Base-by-base conservation (phyloP, 2,888 invertebrate genomes). In the Sinotaia quadrata region DNA sequence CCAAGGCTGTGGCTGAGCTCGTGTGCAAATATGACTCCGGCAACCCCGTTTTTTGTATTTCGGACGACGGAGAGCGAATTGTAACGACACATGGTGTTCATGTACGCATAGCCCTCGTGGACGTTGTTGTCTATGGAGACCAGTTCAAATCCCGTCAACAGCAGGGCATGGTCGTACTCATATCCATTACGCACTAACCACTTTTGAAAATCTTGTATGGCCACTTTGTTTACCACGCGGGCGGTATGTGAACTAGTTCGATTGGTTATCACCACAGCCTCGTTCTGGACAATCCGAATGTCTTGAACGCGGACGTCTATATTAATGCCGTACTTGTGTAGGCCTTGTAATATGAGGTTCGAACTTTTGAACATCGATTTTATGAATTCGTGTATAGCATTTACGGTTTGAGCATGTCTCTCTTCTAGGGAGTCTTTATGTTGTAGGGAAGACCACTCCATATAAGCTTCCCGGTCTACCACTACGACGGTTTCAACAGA, bases 81-180 rank as follows among this genome's bases (percentile, higher is more conserved):
- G 18, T 2, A 29, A 2, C 18, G 4, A 21, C 62, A 63, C 62
- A 63, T 63, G 54, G 52, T 51, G 62, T 52, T 27, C 62, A 63
- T 63, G 52, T 63, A 63, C n/a, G 62, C 62, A 12, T 63, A 63
- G 41, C 62, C 62, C 52, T 63, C 62, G 37, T 24, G n/a, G 8
- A 7, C n/a, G n/a, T 4, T 15, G 1, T 4, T 15, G 52, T 18
- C 24, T 29, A 24, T 27, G 8, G 34, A 29, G 3, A n/a, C 34
- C 51, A 51, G 33, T 7, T 60, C 29, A 18, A 12, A 59, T n/a
- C 62, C 62, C 5, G 62, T 63, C 27, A 63, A 12, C 24, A 63
- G 52, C 12, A 63, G 36, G n/a, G 62, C 62, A 52, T 63, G 62
- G 29, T 63, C 62, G 10, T 21, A 63, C 52, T 63, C 62, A 8